These are phyloP conservation scores for Collichthys lucidus DNA, from an alignment of 2,113 vertebrate species.

Conservation along the genomic window DNA sequence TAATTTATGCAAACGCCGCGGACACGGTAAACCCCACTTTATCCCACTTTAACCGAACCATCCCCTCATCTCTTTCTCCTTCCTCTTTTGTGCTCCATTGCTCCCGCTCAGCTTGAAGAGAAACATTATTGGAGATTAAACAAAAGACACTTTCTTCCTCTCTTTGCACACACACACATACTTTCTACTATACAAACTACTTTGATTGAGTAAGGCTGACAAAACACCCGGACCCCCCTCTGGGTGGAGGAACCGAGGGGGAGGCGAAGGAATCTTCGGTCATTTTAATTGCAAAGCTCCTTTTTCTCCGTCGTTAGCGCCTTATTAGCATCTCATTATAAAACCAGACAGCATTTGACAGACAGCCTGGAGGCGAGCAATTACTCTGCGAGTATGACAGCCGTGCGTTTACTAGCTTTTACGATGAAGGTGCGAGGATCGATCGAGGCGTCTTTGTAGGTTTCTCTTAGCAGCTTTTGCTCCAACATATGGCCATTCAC, in stretches of 20 bases:
- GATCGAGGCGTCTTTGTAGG: background rate
- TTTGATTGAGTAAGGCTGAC: slow-evolving; percentile 40
- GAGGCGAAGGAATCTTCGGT: slow-evolving; percentile 31
- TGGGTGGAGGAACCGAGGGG: slow-evolving; percentile 13
- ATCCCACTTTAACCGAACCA: background rate
- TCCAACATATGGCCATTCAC: background rate
- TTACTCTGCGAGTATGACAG: slow-evolving; percentile 16
- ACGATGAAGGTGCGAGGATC: slow-evolving; percentile 1
- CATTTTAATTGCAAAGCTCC: slow-evolving; percentile 62
- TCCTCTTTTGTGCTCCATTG: background rate
- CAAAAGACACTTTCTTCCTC: slow-evolving; percentile 21
- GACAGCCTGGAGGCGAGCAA: slow-evolving; percentile 41
- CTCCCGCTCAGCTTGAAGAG: slow-evolving; percentile 25
- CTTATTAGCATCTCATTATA: slow-evolving; percentile 65
- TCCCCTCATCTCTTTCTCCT: slow-evolving; percentile 7
- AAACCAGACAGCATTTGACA: slow-evolving; percentile 46
- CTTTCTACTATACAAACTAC: slow-evolving; percentile 33
- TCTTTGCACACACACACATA: background rate
- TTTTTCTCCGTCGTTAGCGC: slow-evolving; percentile 34
- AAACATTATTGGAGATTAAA: slow-evolving; percentile 62
- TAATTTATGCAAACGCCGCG: slow-evolving; percentile 46
- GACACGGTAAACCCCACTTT: background rate
- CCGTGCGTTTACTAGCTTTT: slow-evolving; percentile 29
- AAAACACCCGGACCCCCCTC: slow-evolving; percentile 4
- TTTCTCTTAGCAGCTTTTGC: background rate